Conservation (phyloP, 1,140 invertebrate genomes). For the Drosophila nigromelanica region DNA sequence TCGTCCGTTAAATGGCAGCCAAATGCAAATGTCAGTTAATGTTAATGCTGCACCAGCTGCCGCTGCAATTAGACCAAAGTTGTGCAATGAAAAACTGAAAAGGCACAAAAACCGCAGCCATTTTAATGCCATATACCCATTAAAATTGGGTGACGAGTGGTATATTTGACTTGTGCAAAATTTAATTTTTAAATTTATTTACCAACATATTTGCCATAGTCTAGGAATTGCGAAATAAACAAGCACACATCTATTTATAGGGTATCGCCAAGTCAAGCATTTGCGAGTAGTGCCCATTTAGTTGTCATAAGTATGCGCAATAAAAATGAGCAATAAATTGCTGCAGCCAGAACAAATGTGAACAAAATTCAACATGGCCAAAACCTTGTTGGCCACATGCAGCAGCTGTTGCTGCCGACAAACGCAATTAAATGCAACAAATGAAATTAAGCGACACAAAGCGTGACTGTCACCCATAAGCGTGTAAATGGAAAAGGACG, state of each 20-base stretch:
- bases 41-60: conserved; percentile 31
- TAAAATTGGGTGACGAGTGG: background rate
- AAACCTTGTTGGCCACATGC: conserved; percentile 5
- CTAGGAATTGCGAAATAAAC: too few relatives aligned
- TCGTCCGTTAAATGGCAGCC: conserved; percentile 34
- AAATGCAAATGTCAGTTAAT: conserved; percentile 22
- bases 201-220: too few relatives aligned
- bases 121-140: conserved; percentile 24
- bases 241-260: too few relatives aligned
- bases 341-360: conserved; percentile 25
- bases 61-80: conserved; percentile 63
- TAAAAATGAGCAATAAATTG: conserved; percentile 69
- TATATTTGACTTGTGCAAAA: background rate
- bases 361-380: background rate
- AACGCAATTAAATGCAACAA: conserved; percentile 77
- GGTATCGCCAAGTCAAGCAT: too few relatives aligned
- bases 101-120: conserved; percentile 44
- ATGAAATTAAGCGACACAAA: conserved; percentile 72
- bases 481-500: background rate
- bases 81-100: conserved; percentile 33
- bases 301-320: conserved; percentile 54
- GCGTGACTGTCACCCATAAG: conserved; percentile 54
- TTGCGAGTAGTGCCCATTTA: too few relatives aligned
- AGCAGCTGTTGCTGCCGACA: conserved; percentile 13
- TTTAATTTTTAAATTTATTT: too few relatives aligned